Base-by-base conservation (phyloP, 2,113 vertebrate genomes). In the Melanerpes formicivorus region DNA sequence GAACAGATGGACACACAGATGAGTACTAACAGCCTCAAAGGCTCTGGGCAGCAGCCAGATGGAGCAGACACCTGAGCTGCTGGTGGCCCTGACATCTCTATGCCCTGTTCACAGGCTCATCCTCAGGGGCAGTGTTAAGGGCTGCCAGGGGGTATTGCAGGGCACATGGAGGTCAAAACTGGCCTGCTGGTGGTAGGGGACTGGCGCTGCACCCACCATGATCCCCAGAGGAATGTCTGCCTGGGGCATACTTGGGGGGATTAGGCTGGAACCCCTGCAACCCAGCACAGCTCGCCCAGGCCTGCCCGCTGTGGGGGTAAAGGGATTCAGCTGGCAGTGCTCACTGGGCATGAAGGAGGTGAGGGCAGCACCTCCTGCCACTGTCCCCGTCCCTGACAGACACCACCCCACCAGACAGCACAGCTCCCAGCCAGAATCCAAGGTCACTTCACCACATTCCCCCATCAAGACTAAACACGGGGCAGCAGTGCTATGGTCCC, bases 51-150 rank as follows among this genome's bases (percentile, higher is more conserved):
- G 27, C 77, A 56, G 55, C 55, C 26, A 29, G 9, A 56, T 56
- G 55, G 27, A 56, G 26, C 27, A 34, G 34, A 42, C 2, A 5
- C 15, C 26, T 3, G 17, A 44, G 52, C 30, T 3, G 0, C 7
- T 10, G 29, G 46, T 0, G 1, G 46, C 40, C 40, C 58, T 62
- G 52, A 32, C 37, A 42, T 21, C 25, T 15, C 6, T 14, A 37
- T 7, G 18, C 4, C 32, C 50, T 0, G 0, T 14, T 44, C 42
- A 29, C 21, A 18, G 55, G 40, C 14, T 3, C 10, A 17, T 26
- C 17, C 58, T 8, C 32, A 26, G 59, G 22, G 26, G 54, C 32
- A 70, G 75, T 0, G 0, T 30, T 7, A 14, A 23, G 69, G 58
- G 46, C 34, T 27, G 46, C 30, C 30, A 6, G 4, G 10, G n/a